Conservation (phyloP, 2,888 invertebrate genomes). For the Cantharis rustica region DNA sequence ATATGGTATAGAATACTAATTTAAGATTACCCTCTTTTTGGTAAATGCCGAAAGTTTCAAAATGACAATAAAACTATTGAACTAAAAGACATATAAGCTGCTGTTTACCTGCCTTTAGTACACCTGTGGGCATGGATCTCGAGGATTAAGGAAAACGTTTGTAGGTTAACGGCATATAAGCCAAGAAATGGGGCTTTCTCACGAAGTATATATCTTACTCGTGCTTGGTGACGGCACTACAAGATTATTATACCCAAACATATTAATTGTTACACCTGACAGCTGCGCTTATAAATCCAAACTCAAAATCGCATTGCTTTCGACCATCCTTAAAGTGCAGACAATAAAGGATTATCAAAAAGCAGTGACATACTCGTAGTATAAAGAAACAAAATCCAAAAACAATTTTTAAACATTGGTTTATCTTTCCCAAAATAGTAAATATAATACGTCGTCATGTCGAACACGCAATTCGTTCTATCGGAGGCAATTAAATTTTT, state of each 20-base stretch:
- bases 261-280: slow-evolving; percentile 31
- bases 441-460: no score
- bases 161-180: slow-evolving; percentile 15
- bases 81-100: slow-evolving; percentile 6
- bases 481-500: background rate
- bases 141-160: slow-evolving; percentile 19
- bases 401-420: background rate
- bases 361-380: background rate
- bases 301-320: background rate
- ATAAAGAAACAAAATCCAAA: background rate
- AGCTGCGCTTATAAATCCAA: slow-evolving; percentile 16
- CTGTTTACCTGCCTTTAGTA: slow-evolving; percentile 26
- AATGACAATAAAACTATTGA: slow-evolving; percentile 17
- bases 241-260: slow-evolving; percentile 27
- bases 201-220: slow-evolving; percentile 18
- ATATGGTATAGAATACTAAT: slow-evolving; percentile 28
- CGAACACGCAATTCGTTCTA: background rate
- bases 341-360: background rate
- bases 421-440: no score
- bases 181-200: slow-evolving; percentile 26
- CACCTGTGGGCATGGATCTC: slow-evolving; percentile 29
- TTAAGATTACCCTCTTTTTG: slow-evolving; percentile 27
- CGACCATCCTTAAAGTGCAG: background rate
- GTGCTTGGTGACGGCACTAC: slow-evolving; percentile 26
- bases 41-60: slow-evolving; percentile 23